phyloP scores from a whole-genome alignment of 1,140 invertebrate genomes.

The Achroia grisella region DNA sequence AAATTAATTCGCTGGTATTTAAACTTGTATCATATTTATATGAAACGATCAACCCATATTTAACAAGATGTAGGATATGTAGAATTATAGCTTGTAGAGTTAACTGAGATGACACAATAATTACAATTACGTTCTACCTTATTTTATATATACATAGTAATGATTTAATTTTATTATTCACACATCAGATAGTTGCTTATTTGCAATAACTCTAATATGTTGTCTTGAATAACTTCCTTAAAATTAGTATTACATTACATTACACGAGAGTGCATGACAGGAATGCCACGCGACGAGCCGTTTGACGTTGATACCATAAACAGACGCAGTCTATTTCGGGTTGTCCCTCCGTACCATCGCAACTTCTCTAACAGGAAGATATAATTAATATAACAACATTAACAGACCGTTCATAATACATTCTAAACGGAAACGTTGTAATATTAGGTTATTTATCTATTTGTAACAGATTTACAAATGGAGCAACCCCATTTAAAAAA shows the following conservation, averaged over 20 bases:
- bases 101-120: too few species aligned
- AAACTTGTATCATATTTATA: too few species aligned
- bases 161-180: too few species aligned
- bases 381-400: slow-evolving; percentile 57
- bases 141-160: too few species aligned
- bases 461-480: too few species aligned
- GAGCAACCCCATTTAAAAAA: too few species aligned
- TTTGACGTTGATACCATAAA: slow-evolving; percentile 27
- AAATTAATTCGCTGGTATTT: too few species aligned
- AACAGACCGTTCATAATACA: slow-evolving; percentile 46
- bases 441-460: slow-evolving; percentile 3
- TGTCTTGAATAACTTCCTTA: slow-evolving; percentile 1
- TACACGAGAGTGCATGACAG: slow-evolving; percentile 1
- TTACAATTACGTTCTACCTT: too few species aligned
- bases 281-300: slow-evolving; percentile 14
- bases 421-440: slow-evolving; percentile 39
- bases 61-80: too few species aligned
- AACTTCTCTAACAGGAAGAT: slow-evolving; percentile 53
- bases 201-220: slow-evolving; percentile 5
- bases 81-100: too few species aligned
- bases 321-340: slow-evolving; percentile 48
- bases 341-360: slow-evolving; percentile 32
- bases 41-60: too few species aligned
- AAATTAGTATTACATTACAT: slow-evolving; percentile 12
- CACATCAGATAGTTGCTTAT: too few species aligned